Evolutionary conservation across 2,888 invertebrate species (phyloP), one percentile per base, ranked within the genome.

Genomic region (Tenthredo scrophulariae): DNA sequence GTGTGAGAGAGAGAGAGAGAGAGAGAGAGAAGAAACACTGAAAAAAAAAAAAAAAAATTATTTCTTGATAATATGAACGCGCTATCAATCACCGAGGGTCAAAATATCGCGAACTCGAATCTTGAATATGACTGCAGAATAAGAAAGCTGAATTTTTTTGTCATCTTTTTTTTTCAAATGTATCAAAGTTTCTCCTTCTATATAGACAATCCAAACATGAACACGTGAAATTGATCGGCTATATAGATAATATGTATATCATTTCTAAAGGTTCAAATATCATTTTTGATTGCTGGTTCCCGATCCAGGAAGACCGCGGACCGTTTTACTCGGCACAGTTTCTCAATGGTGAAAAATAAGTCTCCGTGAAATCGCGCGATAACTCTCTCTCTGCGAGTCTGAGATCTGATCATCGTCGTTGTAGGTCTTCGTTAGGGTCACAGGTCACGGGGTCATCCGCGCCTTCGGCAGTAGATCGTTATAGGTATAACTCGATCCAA

Each of bases 371-470:
- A 26, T 6, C 10, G 26, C 26, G 26, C 26, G 26, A 75, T 75
- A 26, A 13, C 18, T 70, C 70, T 70, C 70, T 72, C 70, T 72
- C 37, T 6, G n/a, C n/a, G 40, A 40, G 40, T 72, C n/a, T 1
- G 70, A n/a, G 40, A 72, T 72, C 70, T n/a, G 40, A 72, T 72
- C 70, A n/a, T 72, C 15, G 70, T 37, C 40, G 70, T 40, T 37
- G 18, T 72, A 33, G 33, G 70, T n/a, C 37, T n/a, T 72, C 18
- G 37, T 72, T 72, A n/a, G 70, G 70, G 70, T 72, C 70, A 72
- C 0, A 37, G 70, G 9, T 72, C 70, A 72, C 37, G 5, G 70
- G 70, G 70, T 72, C 70, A 40, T n/a, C 70, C 26, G 62, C 62
- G 62, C 26, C 62, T 62, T 62, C 62, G 2, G 9, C 13, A 13